Evolutionary conservation across 2,888 invertebrate species (phyloP), one percentile per base, ranked within the genome.

Genomic region (Monoplex corrugatus): DNA sequence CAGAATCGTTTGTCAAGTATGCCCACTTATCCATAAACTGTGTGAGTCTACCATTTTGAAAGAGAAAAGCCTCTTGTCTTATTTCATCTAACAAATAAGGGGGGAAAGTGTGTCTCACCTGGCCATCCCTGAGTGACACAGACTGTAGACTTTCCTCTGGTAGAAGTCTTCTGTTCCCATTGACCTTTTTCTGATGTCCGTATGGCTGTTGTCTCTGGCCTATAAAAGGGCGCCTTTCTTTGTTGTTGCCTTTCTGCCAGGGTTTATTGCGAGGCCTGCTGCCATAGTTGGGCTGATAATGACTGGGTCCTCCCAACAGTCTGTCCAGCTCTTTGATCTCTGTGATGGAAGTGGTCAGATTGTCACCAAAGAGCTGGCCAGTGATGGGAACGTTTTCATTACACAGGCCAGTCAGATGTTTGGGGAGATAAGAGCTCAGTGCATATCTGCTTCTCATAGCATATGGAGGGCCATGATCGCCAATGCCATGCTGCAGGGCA

Each of bases 1-100:
- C 63, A 16, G 32, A 38, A 43, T 82, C 87, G 32, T 38, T 44
- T 8, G 87, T 87, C 28, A 87, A 35, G 5, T 35, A 2, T 82
- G 80, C 28, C 82, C 82, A 87, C 32, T 38, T n/a, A 19, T 82
- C n/a, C 6, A 82, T 23, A 87, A n/a, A 63, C 35, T 82, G 63
- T 63, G 50, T 28, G 23, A 87, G 63, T 80, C 82, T 80, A 3
- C 87, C 82, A 82, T 40, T 63, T 43, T 87, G 72, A 40, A 80
- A 87, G 28, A 50, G 50, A 19, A 43, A 28, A 50, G 50, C 50
- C 35, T 84, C 84, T 50, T 38, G 16, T 50, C 84, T 84, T 5
- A 84, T 50, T 35, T 35, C 50, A 45, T 84, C 43, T 23, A 84
- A 50, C 35, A 50, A 32, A 35, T 50, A 32, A 84, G 35, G 43